Evolutionary conservation across 2,888 invertebrate species (phyloP).

Genomic region (Phragmatobia fuliginosa): DNA sequence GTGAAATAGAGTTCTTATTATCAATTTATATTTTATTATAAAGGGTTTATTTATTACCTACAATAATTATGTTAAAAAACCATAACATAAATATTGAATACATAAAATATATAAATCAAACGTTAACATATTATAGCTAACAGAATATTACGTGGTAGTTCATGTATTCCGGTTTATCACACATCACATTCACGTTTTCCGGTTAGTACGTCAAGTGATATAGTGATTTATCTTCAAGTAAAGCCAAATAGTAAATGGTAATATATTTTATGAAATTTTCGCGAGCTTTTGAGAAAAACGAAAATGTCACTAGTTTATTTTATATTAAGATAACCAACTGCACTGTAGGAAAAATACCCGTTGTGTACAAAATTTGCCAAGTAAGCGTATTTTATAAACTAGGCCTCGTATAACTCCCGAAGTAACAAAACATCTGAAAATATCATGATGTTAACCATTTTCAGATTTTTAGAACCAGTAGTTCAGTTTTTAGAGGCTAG

Average conservation of each 20-base stretch:
- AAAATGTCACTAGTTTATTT: conserved; percentile 1
- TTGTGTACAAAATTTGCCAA: too few relatives aligned
- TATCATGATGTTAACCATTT: too few relatives aligned
- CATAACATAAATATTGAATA: not conserved
- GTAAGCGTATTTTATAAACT: too few relatives aligned
- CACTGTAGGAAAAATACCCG: not conserved
- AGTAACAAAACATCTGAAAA: too few relatives aligned
- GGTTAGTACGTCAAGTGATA: conserved; percentile 12
- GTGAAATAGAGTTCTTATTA: too few relatives aligned
- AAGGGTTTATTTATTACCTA: too few relatives aligned
- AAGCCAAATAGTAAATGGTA: conserved; percentile 13
- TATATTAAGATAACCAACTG: not conserved
- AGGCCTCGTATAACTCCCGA: too few relatives aligned
- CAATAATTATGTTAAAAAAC: too few relatives aligned
- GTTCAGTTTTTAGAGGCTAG: too few relatives aligned
- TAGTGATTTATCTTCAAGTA: conserved; percentile 16
- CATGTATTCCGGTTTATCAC: conserved; percentile 15
- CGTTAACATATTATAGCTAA: not conserved
- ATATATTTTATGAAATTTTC: conserved; percentile 14
- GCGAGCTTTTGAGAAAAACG: conserved; percentile 12
- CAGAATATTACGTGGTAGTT: conserved; percentile 8
- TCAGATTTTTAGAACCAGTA: too few relatives aligned
- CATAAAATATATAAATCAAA: not conserved
- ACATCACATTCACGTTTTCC: conserved; percentile 15
- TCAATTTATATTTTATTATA: too few relatives aligned